These are phyloP conservation scores for Coptotermes formosanus DNA, from an alignment of 1,140 invertebrate genomes.

Conservation along the genomic window DNA sequence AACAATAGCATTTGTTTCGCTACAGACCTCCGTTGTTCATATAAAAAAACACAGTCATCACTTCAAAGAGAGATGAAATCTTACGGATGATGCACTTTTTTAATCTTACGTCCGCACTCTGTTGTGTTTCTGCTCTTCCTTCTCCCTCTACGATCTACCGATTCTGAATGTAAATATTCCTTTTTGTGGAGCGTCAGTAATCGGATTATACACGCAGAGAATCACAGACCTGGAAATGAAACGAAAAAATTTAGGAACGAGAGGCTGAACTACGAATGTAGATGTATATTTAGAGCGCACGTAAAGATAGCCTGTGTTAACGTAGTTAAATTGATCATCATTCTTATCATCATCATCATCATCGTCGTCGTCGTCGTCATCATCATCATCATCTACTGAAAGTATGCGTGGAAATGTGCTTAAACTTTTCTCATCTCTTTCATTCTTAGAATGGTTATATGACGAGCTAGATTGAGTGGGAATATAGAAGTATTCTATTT, in stretches of 20 bases:
- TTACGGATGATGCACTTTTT: background rate
- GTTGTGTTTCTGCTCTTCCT: background rate
- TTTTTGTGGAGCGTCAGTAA: constrained; percentile 5
- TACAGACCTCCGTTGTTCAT: background rate
- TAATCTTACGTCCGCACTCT: background rate
- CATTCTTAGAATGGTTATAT: too few relatives aligned
- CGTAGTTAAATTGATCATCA: too few relatives aligned
- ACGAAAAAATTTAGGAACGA: background rate
- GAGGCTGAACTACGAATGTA: background rate
- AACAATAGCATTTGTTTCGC: background rate
- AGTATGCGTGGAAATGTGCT: too few relatives aligned
- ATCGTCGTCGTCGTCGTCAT: too few relatives aligned
- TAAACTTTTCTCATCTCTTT: too few relatives aligned
- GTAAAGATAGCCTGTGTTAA: too few relatives aligned
- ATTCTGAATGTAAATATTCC: constrained; percentile 8
- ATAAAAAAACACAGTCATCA: background rate
- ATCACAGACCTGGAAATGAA: background rate
- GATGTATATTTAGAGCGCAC: background rate
- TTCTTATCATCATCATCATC: too few relatives aligned
- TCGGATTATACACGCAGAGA: background rate
- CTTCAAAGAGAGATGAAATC: background rate
- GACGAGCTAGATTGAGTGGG: too few relatives aligned
- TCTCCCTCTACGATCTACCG: background rate
- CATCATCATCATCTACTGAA: too few relatives aligned
- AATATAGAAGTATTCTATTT: too few relatives aligned